Evolutionary conservation across 2,113 vertebrate genomes (phyloP), one percentile per base, ranked within the genome.

Genomic region (Misgurnus mizolepis): DNA sequence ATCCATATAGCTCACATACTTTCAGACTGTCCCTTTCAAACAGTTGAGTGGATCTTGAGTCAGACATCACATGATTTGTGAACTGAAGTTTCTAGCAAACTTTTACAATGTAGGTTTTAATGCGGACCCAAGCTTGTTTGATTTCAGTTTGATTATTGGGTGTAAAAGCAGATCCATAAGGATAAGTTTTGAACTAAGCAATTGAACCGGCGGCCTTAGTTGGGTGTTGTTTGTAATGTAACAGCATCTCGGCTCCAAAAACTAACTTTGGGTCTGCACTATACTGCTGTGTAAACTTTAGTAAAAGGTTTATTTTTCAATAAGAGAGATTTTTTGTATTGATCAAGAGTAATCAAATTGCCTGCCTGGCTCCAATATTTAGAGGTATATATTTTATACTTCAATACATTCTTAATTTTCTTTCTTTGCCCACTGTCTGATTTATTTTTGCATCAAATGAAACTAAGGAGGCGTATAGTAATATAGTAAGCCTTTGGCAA

Each of bases 311-410:
- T 50, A 50, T 3, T 80, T 62, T 22, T 56, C 34, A 72, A 66
- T 34, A 84, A 53, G 45, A 71, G 43, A 39, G n/a, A 53, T 34
- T 74, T 80, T 74, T 17, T 47, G 27, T 41, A 47, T 40, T 53
- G 40, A 43, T 41, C 22, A 34, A 70, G 67, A 56, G 53, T 17
- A 49, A 34, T 61, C 27, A 11, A 73, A 56, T 5, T 5, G 12
- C 14, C 49, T 15, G 49, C 49, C 7, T 56, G 55, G 4, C 53
- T n/a, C 53, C 53, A 17, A 56, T 17, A n/a, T 18, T 58, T n/a
- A 58, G 4, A 18, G 55, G 17, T 58, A n/a, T 58, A 6, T 58
- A 58, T n/a, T 58, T 17, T 15, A 6, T 55, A 55, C 12, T 55
- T 5, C n/a, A 58, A n/a, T 4, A 6, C 66, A 45, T 68, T 68